Evolutionary conservation across 2,888 invertebrate species (phyloP), one percentile per base, ranked within the genome.

Genomic region (Machimus rusticus): DNA sequence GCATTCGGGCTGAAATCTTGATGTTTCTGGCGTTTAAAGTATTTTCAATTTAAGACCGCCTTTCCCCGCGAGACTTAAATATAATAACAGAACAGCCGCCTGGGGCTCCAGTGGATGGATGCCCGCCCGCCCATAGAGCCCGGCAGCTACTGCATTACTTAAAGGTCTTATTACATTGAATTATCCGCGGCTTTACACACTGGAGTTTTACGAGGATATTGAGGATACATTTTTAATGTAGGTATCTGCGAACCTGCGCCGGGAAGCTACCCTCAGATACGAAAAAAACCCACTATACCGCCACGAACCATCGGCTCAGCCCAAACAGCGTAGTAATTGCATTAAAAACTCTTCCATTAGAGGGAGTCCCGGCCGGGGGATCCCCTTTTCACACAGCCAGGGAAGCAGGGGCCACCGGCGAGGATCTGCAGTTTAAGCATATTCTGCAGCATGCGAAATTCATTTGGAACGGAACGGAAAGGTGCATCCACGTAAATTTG

Each of bases 281-380:
- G 19, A 39, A 78, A 39, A 78, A 39, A 78, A n/a, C n/a, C 39
- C 46, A 51, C 37, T 19, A n/a, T n/a, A 34, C 34, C n/a, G 19
- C 57, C 43, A 84, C 84, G 39, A 74, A 74, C 39, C 39, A 39
- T 39, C 66, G 74, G 74, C 43, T 84, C 66, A 31, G 74, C 39
- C 84, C 84, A 84, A 77, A 86, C 77, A 86, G 86, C 34, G 77
- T 55, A 77, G 86, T 86, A 86, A 86, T 86, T 86, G 86, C 86
- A 86, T 86, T 86, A 86, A 86, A 86, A 86, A 86, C 76, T 86
- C 86, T 86, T 86, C 86, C 86, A 86, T 86, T 77, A 86, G 77
- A 55, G 86, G 34, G 51, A 76, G 46, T 19, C 55, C 55, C 37
- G 31, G 37, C 51, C 51, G 76, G 34, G 84, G 39, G 23, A 14